phyloP scores from a whole-genome alignment of 2,113 vertebrate species.

The Telmatochromis sp. region DNA sequence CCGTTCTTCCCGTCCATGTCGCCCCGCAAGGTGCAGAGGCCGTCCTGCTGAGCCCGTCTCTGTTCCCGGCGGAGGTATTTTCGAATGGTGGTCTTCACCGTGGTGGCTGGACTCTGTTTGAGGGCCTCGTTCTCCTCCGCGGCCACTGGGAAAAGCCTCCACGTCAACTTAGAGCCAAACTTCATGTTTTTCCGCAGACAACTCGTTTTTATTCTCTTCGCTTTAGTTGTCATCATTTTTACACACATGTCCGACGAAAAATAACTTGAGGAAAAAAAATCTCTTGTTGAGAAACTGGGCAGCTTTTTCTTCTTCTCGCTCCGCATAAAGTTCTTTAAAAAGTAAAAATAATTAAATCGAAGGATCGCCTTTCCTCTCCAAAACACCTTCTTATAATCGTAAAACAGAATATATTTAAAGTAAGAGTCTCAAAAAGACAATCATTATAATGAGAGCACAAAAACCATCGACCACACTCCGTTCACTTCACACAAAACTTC shows the following conservation, averaged over 20 bases:
- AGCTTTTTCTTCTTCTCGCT: background rate
- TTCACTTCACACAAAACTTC: background rate
- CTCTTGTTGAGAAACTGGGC: background rate
- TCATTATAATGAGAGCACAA: background rate
- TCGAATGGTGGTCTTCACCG: background rate
- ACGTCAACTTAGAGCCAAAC: background rate
- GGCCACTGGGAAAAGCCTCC: background rate
- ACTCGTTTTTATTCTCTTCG: background rate
- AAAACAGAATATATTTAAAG: background rate
- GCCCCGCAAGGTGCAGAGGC: background rate
- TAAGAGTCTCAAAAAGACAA: background rate
- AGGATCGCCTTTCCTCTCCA: background rate
- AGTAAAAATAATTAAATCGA: background rate
- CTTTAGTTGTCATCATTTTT: constrained; percentile 6
- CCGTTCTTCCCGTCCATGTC: fast-evolving
- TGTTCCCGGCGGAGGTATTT: background rate
- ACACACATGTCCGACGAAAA: constrained; percentile 35
- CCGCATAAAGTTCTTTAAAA: background rate
- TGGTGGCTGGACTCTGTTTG: background rate
- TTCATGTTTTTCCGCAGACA: background rate
- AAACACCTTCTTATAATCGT: background rate
- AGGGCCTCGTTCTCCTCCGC: background rate
- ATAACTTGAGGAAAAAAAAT: background rate
- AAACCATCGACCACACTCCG: fast-evolving
- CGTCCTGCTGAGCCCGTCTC: background rate